phyloP scores from a whole-genome alignment of 2,797 vertebrate species.

The Danio albolineatus region DNA sequence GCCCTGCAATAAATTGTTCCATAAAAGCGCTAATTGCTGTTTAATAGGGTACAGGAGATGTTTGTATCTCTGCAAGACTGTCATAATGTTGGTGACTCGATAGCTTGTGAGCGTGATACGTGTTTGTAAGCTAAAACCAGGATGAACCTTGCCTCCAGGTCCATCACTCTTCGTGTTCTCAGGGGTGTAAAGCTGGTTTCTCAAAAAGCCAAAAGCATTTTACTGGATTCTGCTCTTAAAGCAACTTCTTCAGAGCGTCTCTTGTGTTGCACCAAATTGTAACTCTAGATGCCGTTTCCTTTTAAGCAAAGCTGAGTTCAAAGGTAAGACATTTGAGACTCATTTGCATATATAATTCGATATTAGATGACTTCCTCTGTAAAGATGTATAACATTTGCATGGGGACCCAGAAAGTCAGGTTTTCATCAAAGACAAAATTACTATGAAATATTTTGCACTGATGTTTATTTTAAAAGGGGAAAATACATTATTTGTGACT shows the following conservation, averaged over 20 bases:
- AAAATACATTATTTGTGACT: too few relatives aligned
- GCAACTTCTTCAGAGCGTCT: neutral
- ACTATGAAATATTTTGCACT: too few relatives aligned
- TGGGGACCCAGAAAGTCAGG: neutral
- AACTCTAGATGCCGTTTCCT: constrained; percentile 6
- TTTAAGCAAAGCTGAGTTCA: constrained; percentile 11
- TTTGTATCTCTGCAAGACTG: constrained; percentile 19
- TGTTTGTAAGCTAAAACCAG: constrained; percentile 45
- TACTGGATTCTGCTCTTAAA: neutral
- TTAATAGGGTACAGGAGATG: constrained; percentile 14
- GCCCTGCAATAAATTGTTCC: constrained; percentile 26
- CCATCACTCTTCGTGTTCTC: constrained; percentile 29
- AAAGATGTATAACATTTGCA: neutral
- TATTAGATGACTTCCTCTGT: constrained; percentile 19
- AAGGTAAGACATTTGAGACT: constrained; percentile 18
- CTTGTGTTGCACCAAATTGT: constrained; percentile 9
- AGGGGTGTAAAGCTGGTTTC: constrained; percentile 42
- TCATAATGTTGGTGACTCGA: constrained; percentile 22
- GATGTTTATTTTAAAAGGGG: too few relatives aligned
- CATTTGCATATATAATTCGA: constrained; percentile 29
- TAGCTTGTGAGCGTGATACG: constrained; percentile 35
- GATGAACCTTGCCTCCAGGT: constrained; percentile 39
- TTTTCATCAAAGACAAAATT: neutral
- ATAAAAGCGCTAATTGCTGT: constrained; percentile 37
- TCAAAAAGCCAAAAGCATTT: constrained; percentile 9